Evolutionary conservation across 2,888 invertebrate genomes (phyloP), one percentile per base, ranked within the genome.

Genomic region (Pecten maximus): DNA sequence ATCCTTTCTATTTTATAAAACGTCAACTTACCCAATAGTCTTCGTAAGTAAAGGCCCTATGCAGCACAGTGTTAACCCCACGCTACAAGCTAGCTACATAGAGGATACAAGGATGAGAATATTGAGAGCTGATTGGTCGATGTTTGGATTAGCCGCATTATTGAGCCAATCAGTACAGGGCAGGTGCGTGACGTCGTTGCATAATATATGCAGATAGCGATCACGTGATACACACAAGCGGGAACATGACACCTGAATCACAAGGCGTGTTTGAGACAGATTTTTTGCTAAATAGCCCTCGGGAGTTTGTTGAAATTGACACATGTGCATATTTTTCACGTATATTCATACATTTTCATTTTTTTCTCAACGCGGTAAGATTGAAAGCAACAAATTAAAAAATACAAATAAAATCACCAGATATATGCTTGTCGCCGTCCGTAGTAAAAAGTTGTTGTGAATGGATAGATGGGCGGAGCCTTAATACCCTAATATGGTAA

Each of bases 91-190:
- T 86, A 92, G 91, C 92, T 91, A 89, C 92, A 93, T 91, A 91
- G 89, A 90, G 87, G 91, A 90, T 88, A 92, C 89, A 89, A 88
- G 90, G 92, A 90, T 87, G 54, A 48, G 91, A 91, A 90, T 88
- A 28, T 15, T 87, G 74, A 86, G 35, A 40, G 92, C 89, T 93
- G 92, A 96, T 96, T 96, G 96, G 96, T 91, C 90, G 39, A 93
- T 88, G 92, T 91, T 93, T 92, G 91, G 93, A 94, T 93, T 94
- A 93, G 92, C 93, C 94, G 94, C 94, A 93, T 91, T 94, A 92
- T 91, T 91, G 40, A 91, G 91, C 96, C 96, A 96, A 96, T 96
- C 92, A 93, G 28, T 40, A n/a, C 39, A n/a, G 87, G 88, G 40
- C 74, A 90, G 60, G 87, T 60, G 88, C 90, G 89, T 93, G 93